These are phyloP conservation scores for Eufriesea mexicana DNA, from an alignment of 1,140 invertebrate genomes.

Conservation along the genomic window DNA sequence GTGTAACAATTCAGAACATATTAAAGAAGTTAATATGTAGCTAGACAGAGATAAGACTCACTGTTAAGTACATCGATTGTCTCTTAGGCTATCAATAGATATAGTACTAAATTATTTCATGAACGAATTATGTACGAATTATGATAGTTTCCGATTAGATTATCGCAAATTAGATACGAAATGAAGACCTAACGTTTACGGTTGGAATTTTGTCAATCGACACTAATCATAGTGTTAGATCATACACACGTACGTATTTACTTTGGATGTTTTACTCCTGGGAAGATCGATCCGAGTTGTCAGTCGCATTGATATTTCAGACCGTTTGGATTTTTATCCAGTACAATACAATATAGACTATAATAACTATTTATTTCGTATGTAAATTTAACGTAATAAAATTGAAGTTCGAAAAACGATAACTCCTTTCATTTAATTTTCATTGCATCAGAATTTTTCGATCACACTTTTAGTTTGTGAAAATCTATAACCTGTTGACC, in stretches of 20 bases:
- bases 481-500: neutral
- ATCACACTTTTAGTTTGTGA: neutral
- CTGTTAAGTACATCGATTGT: slow-evolving; percentile 47
- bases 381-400: slow-evolving; percentile 63
- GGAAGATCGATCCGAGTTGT: slow-evolving; percentile 21
- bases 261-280: slow-evolving; percentile 20
- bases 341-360: slow-evolving; percentile 27
- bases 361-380: slow-evolving; percentile 61
- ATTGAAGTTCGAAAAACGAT: slow-evolving; percentile 48
- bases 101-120: slow-evolving; percentile 21
- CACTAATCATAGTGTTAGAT: slow-evolving; percentile 26
- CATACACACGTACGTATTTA: slow-evolving; percentile 5
- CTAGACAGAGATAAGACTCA: slow-evolving; percentile 32
- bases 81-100: slow-evolving; percentile 28
- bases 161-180: slow-evolving; percentile 29
- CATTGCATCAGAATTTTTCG: neutral
- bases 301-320: slow-evolving; percentile 1
- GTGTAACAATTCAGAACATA: slow-evolving; percentile 18
- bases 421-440: slow-evolving; percentile 19
- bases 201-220: slow-evolving; percentile 28
- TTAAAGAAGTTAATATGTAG: slow-evolving; percentile 28
- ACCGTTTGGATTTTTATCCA: slow-evolving; percentile 26
- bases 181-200: slow-evolving; percentile 43
- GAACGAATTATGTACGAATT: slow-evolving; percentile 35
- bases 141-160: slow-evolving; percentile 1